Base-by-base conservation (phyloP, 2,113 vertebrate genomes). In the Mystacornis crossleyi region DNA sequence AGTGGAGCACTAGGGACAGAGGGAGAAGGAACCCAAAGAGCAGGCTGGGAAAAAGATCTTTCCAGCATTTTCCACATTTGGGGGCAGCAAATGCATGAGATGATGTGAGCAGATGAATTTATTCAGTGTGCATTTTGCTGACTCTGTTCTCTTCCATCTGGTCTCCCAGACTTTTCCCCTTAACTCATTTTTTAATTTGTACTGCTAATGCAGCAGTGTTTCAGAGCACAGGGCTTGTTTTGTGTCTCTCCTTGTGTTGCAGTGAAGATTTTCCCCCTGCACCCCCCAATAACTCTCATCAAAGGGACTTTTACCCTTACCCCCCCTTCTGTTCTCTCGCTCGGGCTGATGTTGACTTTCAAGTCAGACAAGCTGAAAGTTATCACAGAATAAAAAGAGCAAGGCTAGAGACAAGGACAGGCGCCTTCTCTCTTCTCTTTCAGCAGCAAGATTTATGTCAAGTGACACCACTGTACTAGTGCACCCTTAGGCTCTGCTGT, bases 71-170 rank as follows among this genome's bases (percentile, higher is more conserved):
- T 33, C 26, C 28, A 7, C 75, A 20, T 50, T 21, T 65, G 17
- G 12, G 60, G 71, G 24, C 24, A 64, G 23, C 0, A 0, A 86
- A 82, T 13, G 13, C 48, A 47, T 19, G 48, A 83, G 34, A 89
- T 47, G 64, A 78, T 7, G 2, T 12, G 16, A 90, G 66, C 57
- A 54, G 84, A 83, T 90, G 62, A 95, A 91, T 95, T 82, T 91
- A 42, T 75, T 93, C 54, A 85, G 47, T 28, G 58, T 66, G 42
- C 93, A 77, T 79, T 94, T 93, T 88, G 64, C 29, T 0, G 19
- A 83, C 82, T 87, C 57, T 58, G 47, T 90, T 94, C 62, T 58
- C 38, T 88, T 94, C 94, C 95, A 90, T 96, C 85, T 90, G 92
- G 81, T 90, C 74, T 91, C 65, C 93, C 85, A 62, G 89, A 95